Conservation (phyloP, 2,888 invertebrate genomes). For the Zaprionus obscuricornis region DNA sequence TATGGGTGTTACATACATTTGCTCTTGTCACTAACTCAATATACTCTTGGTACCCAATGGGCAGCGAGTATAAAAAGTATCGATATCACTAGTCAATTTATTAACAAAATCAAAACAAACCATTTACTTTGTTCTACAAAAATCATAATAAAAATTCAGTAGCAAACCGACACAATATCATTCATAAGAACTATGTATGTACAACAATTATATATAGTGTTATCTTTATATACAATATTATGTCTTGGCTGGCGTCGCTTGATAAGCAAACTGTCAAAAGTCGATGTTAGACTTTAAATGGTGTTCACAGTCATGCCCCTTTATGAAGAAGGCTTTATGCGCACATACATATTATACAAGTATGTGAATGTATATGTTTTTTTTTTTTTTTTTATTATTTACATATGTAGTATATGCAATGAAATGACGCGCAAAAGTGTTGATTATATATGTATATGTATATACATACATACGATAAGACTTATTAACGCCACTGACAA, state of each 20-base stretch:
- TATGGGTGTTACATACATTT: too few relatives aligned
- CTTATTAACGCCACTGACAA: too few relatives aligned
- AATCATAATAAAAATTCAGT: conserved; percentile 11
- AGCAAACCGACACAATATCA: too few relatives aligned
- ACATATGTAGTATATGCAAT: too few relatives aligned
- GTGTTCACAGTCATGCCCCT: conserved; percentile 54
- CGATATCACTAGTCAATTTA: not conserved
- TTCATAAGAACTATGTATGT: not conserved
- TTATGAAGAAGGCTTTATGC: conserved; percentile 53
- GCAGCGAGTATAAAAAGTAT: too few relatives aligned
- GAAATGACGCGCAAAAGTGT: too few relatives aligned
- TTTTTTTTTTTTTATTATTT: too few relatives aligned
- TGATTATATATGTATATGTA: too few relatives aligned
- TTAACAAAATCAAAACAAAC: conserved; percentile 18
- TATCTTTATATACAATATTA: conserved; percentile 26
- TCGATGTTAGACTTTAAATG: conserved; percentile 19
- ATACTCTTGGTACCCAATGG: too few relatives aligned
- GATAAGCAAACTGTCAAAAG: conserved; percentile 28
- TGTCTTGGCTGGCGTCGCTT: conserved; percentile 8
- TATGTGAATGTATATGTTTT: too few relatives aligned
- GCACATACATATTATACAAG: conserved; percentile 1
- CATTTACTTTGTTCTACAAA: conserved; percentile 13
- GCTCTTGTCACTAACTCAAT: too few relatives aligned
- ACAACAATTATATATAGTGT: conserved; percentile 4
- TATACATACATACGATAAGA: too few relatives aligned